Conservation (phyloP, 2,797 vertebrate genomes). For the Crax fasciolata region DNA sequence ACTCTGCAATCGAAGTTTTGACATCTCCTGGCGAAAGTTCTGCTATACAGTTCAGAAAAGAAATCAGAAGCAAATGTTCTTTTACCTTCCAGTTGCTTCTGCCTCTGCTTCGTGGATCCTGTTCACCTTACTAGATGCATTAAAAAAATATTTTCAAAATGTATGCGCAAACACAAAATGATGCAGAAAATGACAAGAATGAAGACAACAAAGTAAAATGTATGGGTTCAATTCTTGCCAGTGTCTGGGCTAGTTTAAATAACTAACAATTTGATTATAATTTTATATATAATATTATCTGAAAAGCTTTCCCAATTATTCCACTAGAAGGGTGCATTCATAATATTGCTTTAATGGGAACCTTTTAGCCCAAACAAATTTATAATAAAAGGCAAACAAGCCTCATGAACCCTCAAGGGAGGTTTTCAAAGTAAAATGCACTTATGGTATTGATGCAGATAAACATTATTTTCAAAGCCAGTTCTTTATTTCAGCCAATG, state of each 20-base stretch:
- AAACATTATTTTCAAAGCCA: constrained; percentile 40
- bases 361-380: constrained; percentile 13
- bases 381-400: constrained; percentile 1
- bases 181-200: neutral
- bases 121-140: neutral
- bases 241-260: neutral
- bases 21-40: neutral
- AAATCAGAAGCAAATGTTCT: neutral
- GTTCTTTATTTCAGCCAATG: constrained; percentile 27
- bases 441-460: constrained; percentile 53
- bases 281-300: constrained; percentile 5
- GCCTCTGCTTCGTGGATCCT: neutral
- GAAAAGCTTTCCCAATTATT: neutral
- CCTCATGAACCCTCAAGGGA: constrained; percentile 6
- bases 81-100: neutral
- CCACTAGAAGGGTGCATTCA: neutral
- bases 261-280: neutral
- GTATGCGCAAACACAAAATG: neutral
- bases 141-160: neutral
- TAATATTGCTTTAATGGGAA: neutral
- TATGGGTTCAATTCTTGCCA: neutral
- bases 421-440: constrained; percentile 57
- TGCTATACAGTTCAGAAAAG: neutral
- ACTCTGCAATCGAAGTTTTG: neutral
- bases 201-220: neutral